These are phyloP conservation scores for Cryptus viduatorius DNA, from an alignment of 2,888 invertebrate genomes.

Conservation along the genomic window DNA sequence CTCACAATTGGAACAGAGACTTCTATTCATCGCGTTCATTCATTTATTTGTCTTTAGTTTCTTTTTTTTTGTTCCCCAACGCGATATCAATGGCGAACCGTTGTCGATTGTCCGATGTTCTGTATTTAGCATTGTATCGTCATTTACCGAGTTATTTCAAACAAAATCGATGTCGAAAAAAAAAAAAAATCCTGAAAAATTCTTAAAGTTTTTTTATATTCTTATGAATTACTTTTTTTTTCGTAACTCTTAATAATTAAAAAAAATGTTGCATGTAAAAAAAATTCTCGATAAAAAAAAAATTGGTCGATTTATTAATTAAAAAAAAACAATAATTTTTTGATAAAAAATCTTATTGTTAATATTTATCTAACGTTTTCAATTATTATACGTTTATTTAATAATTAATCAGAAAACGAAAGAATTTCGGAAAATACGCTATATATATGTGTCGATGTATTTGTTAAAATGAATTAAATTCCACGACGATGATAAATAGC, in stretches of 20 bases:
- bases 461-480: background rate
- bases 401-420: too few species aligned
- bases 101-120: background rate
- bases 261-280: too few species aligned
- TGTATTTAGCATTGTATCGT: background rate
- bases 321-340: too few species aligned
- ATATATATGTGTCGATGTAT: too few species aligned
- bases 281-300: too few species aligned
- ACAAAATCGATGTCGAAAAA: background rate
- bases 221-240: background rate
- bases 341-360: too few species aligned
- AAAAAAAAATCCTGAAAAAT: too few species aligned
- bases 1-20: conserved; percentile 12
- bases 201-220: background rate
- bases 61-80: background rate
- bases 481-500: background rate
- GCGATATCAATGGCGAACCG: background rate
- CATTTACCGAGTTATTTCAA: background rate
- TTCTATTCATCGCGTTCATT: conserved; percentile 13
- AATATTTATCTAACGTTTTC: too few species aligned
- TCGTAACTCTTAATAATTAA: background rate
- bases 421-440: too few species aligned
- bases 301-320: too few species aligned
- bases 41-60: conserved; percentile 8
- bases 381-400: too few species aligned